Evolutionary conservation across 2,113 vertebrate species (phyloP).

Genomic region (Silurus asotus): DNA sequence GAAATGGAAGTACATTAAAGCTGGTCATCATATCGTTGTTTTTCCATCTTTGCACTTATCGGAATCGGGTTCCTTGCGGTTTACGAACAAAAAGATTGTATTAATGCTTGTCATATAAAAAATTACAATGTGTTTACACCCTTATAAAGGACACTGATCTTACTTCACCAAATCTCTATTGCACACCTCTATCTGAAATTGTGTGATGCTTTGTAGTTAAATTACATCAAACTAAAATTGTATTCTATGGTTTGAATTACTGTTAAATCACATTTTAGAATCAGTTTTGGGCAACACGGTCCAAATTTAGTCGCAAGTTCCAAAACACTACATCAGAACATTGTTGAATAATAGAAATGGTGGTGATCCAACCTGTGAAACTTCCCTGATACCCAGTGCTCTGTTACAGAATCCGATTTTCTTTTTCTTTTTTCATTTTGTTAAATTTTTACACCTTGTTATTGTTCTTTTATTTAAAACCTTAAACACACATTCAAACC

Average conservation of each 20-base stretch:
- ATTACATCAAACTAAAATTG: neutral
- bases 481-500: neutral
- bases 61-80: neutral
- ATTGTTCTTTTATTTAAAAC: neutral
- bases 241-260: neutral
- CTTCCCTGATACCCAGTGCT: neutral
- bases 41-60: neutral
- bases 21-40: neutral
- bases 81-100: neutral
- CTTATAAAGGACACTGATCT: neutral
- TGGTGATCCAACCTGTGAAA: neutral
- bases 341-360: neutral
- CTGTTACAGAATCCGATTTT: neutral
- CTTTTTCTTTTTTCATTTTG: neutral
- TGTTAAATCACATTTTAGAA: too few species aligned
- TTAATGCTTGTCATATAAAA: neutral
- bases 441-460: neutral
- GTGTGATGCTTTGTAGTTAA: neutral
- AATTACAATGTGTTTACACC: neutral
- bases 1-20: neutral
- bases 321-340: neutral
- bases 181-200: neutral
- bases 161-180: neutral
- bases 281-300: neutral
- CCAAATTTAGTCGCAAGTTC: neutral